These are phyloP conservation scores for Drosophila neutralis DNA, from an alignment of 2,888 invertebrate species.

Conservation along the genomic window DNA sequence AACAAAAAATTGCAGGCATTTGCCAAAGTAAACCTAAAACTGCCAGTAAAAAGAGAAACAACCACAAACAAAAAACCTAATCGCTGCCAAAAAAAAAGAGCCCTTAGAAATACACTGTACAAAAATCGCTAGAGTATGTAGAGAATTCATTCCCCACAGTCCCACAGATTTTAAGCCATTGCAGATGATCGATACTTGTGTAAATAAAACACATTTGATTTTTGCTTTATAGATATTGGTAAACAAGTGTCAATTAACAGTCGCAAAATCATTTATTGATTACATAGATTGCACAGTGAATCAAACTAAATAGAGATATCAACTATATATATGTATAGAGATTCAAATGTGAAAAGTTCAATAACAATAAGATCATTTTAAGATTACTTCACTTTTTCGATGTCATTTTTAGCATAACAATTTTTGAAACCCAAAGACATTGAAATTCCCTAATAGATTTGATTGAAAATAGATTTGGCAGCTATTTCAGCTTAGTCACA, in stretches of 20 bases:
- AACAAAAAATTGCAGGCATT: slow-evolving; percentile 37
- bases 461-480: background rate
- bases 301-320: background rate
- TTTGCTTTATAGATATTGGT: background rate
- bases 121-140: slow-evolving; percentile 11
- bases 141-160: background rate
- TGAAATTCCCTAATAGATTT: background rate
- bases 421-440: background rate
- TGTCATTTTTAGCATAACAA: background rate
- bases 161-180: slow-evolving; percentile 2
- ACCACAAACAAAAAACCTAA: slow-evolving; percentile 20
- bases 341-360: background rate
- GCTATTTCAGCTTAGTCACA: background rate
- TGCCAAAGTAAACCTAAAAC: slow-evolving; percentile 38
- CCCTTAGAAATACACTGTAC: slow-evolving; percentile 60
- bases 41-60: slow-evolving; percentile 39
- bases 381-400: background rate
- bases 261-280: background rate
- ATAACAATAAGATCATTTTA: background rate
- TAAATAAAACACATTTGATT: background rate
- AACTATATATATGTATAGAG: background rate
- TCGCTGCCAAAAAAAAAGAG: slow-evolving; percentile 36
- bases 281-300: background rate
- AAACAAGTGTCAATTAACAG: background rate
- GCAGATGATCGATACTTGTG: slow-evolving; percentile 2